phyloP scores from a whole-genome alignment of 2,797 vertebrate genomes.

The Clarias fuscus region DNA sequence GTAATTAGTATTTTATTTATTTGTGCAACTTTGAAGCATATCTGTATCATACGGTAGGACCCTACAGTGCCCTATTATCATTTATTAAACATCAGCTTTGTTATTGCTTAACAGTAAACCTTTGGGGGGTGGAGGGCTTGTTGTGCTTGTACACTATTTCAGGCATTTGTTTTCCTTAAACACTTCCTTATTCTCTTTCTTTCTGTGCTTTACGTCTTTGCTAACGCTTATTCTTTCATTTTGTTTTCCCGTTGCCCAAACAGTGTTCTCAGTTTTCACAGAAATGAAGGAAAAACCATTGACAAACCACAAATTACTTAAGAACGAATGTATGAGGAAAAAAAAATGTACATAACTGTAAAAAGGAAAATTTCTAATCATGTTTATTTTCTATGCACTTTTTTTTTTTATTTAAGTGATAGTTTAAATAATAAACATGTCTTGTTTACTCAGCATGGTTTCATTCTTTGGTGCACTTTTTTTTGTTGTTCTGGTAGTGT shows the following conservation, averaged over 20 bases:
- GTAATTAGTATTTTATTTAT: slow-evolving; percentile 70
- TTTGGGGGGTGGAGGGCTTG: slow-evolving; percentile 37
- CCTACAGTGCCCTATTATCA: slow-evolving; percentile 62
- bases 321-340: slow-evolving; percentile 98
- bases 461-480: neutral
- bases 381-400: slow-evolving; percentile 99
- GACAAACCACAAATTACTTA: slow-evolving; percentile 94
- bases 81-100: slow-evolving; percentile 24
- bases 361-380: slow-evolving; percentile 99
- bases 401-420: slow-evolving; percentile 99
- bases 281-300: slow-evolving; percentile 95
- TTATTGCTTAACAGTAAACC: slow-evolving; percentile 30
- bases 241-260: slow-evolving; percentile 62
- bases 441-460: slow-evolving; percentile 84
- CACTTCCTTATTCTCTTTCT: slow-evolving; percentile 69
- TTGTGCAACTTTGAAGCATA: slow-evolving; percentile 67
- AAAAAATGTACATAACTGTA: slow-evolving; percentile 98
- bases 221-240: slow-evolving; percentile 69
- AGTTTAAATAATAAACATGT: slow-evolving; percentile 99
- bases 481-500: neutral
- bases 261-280: slow-evolving; percentile 89
- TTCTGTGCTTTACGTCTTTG: slow-evolving; percentile 64
- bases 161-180: slow-evolving; percentile 61
- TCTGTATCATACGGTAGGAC: slow-evolving; percentile 64
- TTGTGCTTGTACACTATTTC: slow-evolving; percentile 61